Conservation (phyloP, 1,140 invertebrate genomes). For the Dendroctonus ponderosae region DNA sequence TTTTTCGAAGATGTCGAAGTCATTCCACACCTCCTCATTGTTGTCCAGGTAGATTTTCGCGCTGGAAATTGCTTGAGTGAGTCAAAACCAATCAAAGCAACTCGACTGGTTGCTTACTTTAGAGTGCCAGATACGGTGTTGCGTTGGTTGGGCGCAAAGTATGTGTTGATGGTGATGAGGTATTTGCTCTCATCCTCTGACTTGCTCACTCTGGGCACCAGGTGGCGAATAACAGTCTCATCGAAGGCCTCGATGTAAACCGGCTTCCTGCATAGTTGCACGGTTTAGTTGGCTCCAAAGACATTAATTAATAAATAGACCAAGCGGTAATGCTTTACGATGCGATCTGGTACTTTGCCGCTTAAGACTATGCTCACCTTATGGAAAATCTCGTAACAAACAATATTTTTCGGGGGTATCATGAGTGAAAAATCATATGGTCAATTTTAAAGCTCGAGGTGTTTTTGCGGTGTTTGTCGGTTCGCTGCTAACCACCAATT, state of each 20-base stretch:
- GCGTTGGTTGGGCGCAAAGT: conserved; percentile 33
- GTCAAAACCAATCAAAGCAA: not conserved
- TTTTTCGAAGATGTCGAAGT: conserved; percentile 24
- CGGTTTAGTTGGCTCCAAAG: not conserved
- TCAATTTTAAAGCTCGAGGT: too few species aligned
- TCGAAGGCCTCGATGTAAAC: conserved; percentile 57
- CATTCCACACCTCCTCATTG: conserved; percentile 1
- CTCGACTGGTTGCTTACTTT: conserved; percentile 3
- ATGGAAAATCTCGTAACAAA: too few species aligned
- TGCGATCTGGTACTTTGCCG: too few species aligned
- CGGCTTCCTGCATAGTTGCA: conserved; percentile 52
- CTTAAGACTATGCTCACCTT: too few species aligned
- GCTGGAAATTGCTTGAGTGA: not conserved
- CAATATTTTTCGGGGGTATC: too few species aligned
- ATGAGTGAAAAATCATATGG: too few species aligned
- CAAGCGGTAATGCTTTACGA: too few species aligned
- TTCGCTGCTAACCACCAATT: too few species aligned
- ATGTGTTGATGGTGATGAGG: conserved; percentile 49
- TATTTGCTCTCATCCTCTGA: conserved; percentile 47
- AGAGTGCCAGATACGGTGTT: conserved; percentile 30
- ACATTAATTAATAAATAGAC: too few species aligned
- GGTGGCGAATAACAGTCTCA: conserved; percentile 53
- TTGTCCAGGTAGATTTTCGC: conserved; percentile 9
- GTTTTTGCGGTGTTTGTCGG: too few species aligned
- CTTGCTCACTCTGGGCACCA: conserved; percentile 50